Base-by-base conservation (phyloP, 2,888 invertebrate genomes). In the Agonopterix subpropinquella region DNA sequence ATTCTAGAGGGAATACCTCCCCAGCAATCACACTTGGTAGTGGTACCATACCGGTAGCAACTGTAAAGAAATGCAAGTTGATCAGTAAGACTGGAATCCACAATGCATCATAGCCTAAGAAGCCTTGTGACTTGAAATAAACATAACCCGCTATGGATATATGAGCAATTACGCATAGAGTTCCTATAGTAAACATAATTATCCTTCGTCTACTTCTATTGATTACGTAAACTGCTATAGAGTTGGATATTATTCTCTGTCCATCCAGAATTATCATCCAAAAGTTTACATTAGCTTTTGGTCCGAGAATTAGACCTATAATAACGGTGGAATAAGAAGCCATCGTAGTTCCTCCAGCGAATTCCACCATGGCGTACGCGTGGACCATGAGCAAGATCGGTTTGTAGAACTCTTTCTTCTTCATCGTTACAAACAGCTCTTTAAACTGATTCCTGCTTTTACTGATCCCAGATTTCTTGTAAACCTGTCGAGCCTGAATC, bases 21-120 rank as follows among this genome's bases (percentile, higher is more conserved):
- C 93, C 93, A 41, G 92, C 90, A 75, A 94, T 89, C 4, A 92
- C 90, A 80, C 92, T 93, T 0, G 93, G 93, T 50, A 94, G 59
- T 0, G 93, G 92, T 9, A 91, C 77, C 64, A 91, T 79, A 0
- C 93, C 92, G 1, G 90, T 74, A 4, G 89, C 86, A 0, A 91
- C 83, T 9, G 90, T 88, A 10, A 89, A 80, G 44, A 90, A 90
- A 55, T 92, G 91, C 0, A 82, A 54, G 61, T 92, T 73, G 45
- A 91, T 67, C 59, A 89, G 64, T 53, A 90, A 53, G 52, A 89
- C 74, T 1, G 90, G 82, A 4, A 89, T 61, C 84, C 87, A 89
- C 0, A 84, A 59, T 7, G 73, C 67, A 10, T 78, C 77, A 45
- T 75, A 74, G 0, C 61, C 53, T 8, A 77, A 58, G 4, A 61